Evolutionary conservation across 1,140 invertebrate species (phyloP).

Genomic region (Atta colombica): DNA sequence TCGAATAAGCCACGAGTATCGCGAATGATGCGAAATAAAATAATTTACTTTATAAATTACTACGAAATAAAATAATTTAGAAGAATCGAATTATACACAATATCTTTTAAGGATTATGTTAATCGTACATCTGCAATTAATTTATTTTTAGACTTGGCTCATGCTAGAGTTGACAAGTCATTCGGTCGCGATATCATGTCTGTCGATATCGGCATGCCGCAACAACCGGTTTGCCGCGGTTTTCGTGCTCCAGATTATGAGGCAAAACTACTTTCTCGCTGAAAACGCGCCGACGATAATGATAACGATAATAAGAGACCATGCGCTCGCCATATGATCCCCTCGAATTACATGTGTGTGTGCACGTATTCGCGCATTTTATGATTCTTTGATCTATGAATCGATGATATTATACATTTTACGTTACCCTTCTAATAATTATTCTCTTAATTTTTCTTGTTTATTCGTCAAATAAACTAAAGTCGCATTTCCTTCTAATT

Average conservation of each 20-base stretch:
- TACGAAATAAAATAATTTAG: not conserved
- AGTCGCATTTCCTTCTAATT: too few relatives aligned
- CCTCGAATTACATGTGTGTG: not conserved
- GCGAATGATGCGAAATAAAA: not conserved
- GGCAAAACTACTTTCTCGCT: slow-evolving; percentile 44
- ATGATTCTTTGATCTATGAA: slow-evolving; percentile 21
- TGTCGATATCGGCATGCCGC: slow-evolving; percentile 18
- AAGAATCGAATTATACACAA: not conserved
- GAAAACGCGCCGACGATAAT: slow-evolving; percentile 26
- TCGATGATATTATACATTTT: slow-evolving; percentile 29
- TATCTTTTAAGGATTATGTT: not conserved
- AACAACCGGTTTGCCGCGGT: slow-evolving; percentile 41
- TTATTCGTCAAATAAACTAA: not conserved
- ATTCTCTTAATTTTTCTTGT: not conserved
- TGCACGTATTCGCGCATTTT: not conserved
- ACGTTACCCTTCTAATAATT: not conserved
- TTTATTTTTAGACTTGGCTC: not conserved
- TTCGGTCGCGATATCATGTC: not conserved
- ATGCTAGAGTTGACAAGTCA: not conserved
- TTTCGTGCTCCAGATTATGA: slow-evolving; percentile 33
- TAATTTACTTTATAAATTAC: not conserved
- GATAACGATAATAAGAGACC: slow-evolving; percentile 16
- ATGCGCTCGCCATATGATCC: slow-evolving; percentile 28
- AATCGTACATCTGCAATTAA: not conserved
- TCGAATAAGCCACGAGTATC: too few relatives aligned